Evolutionary conservation across 2,888 invertebrate species (phyloP), one percentile per base, ranked within the genome.

Genomic region (Leucoma salicis): DNA sequence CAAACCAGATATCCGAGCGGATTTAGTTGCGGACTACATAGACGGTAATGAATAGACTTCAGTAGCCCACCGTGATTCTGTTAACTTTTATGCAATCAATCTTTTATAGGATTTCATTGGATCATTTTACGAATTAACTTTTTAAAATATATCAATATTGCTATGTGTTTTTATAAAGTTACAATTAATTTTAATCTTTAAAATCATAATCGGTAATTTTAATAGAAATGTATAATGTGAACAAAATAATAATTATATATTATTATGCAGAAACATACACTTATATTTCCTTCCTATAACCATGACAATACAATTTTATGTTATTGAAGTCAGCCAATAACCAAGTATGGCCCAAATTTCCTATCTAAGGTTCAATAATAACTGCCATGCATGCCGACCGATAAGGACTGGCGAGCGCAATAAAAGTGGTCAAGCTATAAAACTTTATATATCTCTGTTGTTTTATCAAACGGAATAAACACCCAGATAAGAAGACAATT

Each of bases 1-100:
- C 88, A 84, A 86, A 84, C 85, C 78, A 73, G 78, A 82, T 79
- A 84, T 82, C 80, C 85, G 78, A 69, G 53, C 74, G 80, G 85
- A 82, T 85, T 87, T 86, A 85, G 82, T 83, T 83, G 78, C 75
- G 77, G 74, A 76, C 71, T 71, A 73, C 70, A 78, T 82, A 78
- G 78, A 74, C 68, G 54, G 70, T 81, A 81, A 81, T 83, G 82
- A 83, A 86, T 82, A 73, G 81, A 84, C 55, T 71, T 45, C 47
- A 60, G 66, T 69, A 63, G 66, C 66, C 62, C 55, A 67, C 63
- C 72, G 57, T 57, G 49, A 72, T 74, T 70, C 65, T 65, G 60
- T 70, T 70, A 70, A 64, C 63, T 66, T 64, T 53, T 51, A 55
- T 53, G 28, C 37, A 21, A 61, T 53, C 48, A 57, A 53, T 50